These are phyloP conservation scores for Sebastes iracundus DNA, from an alignment of 2,797 vertebrate genomes.

Conservation along the genomic window DNA sequence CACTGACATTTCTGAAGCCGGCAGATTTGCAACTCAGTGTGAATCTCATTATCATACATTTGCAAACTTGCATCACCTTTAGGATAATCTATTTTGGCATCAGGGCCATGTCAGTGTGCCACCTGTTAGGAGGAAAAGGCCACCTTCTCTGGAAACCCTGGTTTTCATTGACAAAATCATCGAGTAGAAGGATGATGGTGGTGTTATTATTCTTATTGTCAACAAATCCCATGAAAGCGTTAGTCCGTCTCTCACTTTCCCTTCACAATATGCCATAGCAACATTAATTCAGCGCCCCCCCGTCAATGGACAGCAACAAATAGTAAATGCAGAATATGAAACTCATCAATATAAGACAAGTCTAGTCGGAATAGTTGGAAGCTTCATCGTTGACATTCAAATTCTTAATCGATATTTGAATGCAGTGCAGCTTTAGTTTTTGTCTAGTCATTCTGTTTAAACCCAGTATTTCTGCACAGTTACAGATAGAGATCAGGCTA, in stretches of 20 bases:
- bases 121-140: conserved; percentile 38
- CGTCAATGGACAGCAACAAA: background rate
- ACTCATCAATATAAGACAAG: too few species aligned
- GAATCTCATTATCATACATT: conserved; percentile 74
- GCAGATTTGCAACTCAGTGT: conserved; percentile 69
- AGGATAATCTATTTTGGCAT: conserved; percentile 58
- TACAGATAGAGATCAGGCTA: background rate
- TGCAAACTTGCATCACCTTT: conserved; percentile 66
- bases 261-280: background rate
- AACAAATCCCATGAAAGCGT: background rate
- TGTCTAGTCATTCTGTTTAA: background rate
- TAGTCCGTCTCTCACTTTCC: background rate
- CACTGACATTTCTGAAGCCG: conserved; percentile 60
- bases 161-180: conserved; percentile 31
- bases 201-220: background rate
- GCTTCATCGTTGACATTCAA: background rate
- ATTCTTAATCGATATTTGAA: background rate
- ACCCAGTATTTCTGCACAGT: background rate
- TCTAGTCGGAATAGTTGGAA: background rate
- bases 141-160: conserved; percentile 9
- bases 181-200: conserved; percentile 11
- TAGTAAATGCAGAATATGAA: background rate
- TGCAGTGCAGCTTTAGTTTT: background rate
- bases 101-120: conserved; percentile 14
- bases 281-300: background rate